These are phyloP conservation scores for Drosophila lutescens DNA, from an alignment of 2,888 invertebrate species.

Conservation along the genomic window DNA sequence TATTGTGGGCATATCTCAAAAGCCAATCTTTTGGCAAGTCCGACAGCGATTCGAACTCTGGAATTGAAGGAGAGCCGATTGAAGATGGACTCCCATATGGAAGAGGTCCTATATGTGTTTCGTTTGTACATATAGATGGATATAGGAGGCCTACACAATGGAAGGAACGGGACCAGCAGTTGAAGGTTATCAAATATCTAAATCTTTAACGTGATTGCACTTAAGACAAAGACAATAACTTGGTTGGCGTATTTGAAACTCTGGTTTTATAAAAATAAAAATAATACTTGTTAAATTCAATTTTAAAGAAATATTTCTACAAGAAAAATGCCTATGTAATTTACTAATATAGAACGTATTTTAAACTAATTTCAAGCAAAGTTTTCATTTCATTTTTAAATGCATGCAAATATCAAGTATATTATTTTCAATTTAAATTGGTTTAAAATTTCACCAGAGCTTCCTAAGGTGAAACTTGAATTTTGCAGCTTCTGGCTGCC, in stretches of 20 bases:
- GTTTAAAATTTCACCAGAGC: not conserved
- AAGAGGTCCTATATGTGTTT: constrained; percentile 2
- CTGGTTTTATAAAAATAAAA: not conserved
- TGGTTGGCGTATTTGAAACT: not conserved
- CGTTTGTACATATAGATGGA: not conserved
- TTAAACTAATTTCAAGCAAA: too few species aligned
- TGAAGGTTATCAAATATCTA: not conserved
- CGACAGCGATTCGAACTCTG: constrained; percentile 55
- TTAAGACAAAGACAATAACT: not conserved
- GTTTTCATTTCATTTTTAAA: too few species aligned
- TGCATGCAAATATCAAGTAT: not conserved
- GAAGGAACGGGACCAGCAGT: not conserved
- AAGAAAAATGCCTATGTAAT: too few species aligned
- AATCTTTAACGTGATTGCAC: not conserved
- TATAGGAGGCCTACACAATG: constrained; percentile 29
- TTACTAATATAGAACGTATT: too few species aligned
- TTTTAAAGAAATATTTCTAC: too few species aligned
- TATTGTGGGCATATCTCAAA: constrained; percentile 79
- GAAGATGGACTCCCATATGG: constrained; percentile 39
- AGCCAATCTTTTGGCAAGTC: constrained; percentile 72
- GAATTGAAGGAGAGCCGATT: constrained; percentile 43
- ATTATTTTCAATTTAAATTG: not conserved
- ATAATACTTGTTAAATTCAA: too few species aligned
- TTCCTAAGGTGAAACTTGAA: constrained; percentile 19
- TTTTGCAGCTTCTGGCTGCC: constrained; percentile 10